Evolutionary conservation across 2,113 vertebrate genomes (phyloP).

Genomic region (Pelmatolapia mariae): DNA sequence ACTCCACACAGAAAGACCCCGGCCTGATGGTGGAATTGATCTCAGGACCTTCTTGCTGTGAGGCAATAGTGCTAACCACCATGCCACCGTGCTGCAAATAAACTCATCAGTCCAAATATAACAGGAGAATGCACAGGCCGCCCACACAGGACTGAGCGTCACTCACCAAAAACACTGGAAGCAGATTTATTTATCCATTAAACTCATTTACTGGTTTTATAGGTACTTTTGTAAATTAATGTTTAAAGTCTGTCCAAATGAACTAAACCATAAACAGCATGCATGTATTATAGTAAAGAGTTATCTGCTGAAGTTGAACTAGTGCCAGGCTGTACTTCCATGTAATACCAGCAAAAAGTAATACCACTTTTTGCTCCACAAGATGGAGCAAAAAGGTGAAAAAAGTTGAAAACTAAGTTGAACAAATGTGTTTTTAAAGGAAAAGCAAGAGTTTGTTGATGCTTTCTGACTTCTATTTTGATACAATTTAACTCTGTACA

Average conservation of each 20-base stretch:
- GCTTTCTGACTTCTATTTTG: not conserved
- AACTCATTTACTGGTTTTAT: not conserved
- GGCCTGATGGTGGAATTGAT: too few species aligned
- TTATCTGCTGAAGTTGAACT: not conserved
- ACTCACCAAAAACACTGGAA: not conserved
- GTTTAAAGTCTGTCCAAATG: not conserved
- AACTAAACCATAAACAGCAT: not conserved
- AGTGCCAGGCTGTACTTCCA: not conserved
- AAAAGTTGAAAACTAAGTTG: rapidly evolving
- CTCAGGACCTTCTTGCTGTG: too few species aligned
- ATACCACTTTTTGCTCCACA: not conserved
- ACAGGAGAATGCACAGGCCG: too few species aligned
- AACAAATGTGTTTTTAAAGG: not conserved
- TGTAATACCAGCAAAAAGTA: not conserved
- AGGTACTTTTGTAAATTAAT: not conserved
- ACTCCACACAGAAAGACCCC: too few species aligned
- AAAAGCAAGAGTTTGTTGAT: not conserved
- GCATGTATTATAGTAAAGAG: not conserved
- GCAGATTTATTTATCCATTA: not conserved
- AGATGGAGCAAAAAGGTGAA: not conserved
- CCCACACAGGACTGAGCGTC: not conserved
- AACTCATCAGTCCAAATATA: too few species aligned
- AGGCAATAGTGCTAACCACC: too few species aligned
- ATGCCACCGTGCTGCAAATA: too few species aligned
- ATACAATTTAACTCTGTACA: rapidly evolving